Conservation (phyloP, 2,113 vertebrate genomes). For the Menura novaehollandiae region DNA sequence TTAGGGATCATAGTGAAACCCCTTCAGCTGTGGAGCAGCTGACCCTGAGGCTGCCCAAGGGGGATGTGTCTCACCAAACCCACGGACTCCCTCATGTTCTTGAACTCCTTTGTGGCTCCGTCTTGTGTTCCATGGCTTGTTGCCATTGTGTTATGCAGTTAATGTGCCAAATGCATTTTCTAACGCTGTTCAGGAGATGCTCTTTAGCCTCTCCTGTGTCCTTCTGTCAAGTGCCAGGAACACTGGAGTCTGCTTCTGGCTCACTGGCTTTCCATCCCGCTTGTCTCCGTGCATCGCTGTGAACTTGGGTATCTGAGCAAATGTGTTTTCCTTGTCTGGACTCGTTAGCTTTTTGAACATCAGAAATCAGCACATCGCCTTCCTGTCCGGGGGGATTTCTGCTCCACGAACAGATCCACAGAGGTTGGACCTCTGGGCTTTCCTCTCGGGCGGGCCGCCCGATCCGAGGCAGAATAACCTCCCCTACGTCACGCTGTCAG, state of each 20-base stretch:
- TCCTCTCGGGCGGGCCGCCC: rapidly evolving
- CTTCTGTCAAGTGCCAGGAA: not conserved
- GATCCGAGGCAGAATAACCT: not conserved
- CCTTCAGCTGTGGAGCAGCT: not conserved
- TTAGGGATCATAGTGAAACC: not conserved
- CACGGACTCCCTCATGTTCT: rapidly evolving
- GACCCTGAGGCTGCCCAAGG: not conserved
- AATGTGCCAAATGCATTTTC: not conserved
- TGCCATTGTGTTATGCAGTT: not conserved
- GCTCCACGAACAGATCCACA: rapidly evolving
- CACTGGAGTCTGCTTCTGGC: not conserved
- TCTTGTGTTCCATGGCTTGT: not conserved
- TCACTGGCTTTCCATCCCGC: rapidly evolving
- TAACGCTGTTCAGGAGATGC: not conserved
- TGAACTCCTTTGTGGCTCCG: rapidly evolving
- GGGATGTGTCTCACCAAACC: not conserved
- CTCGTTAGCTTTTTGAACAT: not conserved
- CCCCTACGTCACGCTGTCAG: not conserved
- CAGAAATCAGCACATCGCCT: not conserved
- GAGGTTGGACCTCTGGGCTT: not conserved
- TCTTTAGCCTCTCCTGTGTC: not conserved
- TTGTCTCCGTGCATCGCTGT: not conserved
- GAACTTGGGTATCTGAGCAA: not conserved
- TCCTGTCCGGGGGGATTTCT: not conserved
- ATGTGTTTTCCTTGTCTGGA: not conserved